phyloP scores from a whole-genome alignment of 2,797 vertebrate genomes.

The Galagoides demidoff region DNA sequence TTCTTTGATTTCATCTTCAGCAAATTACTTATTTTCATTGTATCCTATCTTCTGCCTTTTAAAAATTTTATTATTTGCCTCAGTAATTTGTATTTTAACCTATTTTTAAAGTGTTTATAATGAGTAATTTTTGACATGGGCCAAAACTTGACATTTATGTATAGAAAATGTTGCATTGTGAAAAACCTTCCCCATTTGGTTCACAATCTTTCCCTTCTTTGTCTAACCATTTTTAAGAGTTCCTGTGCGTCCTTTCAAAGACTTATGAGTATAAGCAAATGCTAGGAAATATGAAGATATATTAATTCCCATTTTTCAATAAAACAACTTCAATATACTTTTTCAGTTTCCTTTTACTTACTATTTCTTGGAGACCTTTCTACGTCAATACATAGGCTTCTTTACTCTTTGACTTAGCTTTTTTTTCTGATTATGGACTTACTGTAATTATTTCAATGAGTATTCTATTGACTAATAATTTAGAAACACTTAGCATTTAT shows the following conservation, averaged over 20 bases:
- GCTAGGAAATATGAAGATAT: not conserved
- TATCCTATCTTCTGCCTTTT: not conserved
- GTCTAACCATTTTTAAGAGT: not conserved
- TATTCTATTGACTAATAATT: not conserved
- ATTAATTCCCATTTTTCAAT: not conserved
- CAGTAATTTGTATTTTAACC: slow-evolving; percentile 15
- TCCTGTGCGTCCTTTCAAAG: not conserved
- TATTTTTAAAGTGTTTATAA: not conserved
- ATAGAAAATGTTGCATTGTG: not conserved
- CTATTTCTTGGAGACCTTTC: not conserved
- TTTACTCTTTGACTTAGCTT: not conserved
- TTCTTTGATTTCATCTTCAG: not conserved
- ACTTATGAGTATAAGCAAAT: slow-evolving; percentile 45
- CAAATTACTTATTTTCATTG: not conserved
- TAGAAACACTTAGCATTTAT: not conserved
- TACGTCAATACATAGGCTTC: not conserved
- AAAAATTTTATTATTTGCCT: not conserved
- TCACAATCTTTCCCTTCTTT: not conserved
- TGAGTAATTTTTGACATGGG: not conserved
- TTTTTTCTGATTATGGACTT: slow-evolving; percentile 29
- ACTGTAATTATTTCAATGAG: not conserved
- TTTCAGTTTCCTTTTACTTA: slow-evolving; percentile 30
- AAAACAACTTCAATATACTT: not conserved
- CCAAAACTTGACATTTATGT: not conserved
- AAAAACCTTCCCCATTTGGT: slow-evolving; percentile 11